Percentiles rank a stretch among this genome's conserved stretches.
phyloP scores from a whole-genome alignment of 2,888 invertebrate species.

The Parnassius smintheus region DNA sequence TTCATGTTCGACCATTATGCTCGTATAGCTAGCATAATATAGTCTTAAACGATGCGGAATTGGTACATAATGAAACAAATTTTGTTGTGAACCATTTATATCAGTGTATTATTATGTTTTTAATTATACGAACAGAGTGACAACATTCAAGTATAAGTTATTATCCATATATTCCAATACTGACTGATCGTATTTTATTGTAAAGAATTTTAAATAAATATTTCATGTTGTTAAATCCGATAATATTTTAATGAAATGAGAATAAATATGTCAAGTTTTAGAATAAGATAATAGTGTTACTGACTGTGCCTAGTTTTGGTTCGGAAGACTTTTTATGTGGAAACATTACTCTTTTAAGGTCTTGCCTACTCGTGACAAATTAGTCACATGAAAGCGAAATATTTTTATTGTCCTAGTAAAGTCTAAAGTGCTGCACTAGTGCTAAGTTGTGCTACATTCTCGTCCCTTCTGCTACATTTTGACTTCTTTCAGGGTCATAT shows the following conservation, averaged over 20 bases:
- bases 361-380: conserved; percentile 26
- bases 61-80: conserved; percentile 19
- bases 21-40: no score
- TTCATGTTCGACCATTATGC: no score
- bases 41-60: neutral
- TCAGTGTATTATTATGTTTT: conserved; percentile 65
- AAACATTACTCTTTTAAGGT: conserved; percentile 29
- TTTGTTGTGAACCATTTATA: conserved; percentile 74
- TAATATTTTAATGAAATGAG: neutral
- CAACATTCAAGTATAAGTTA: conserved; percentile 55
- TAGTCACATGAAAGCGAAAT: conserved; percentile 58
- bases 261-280: conserved; percentile 1
- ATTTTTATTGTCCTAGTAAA: conserved; percentile 76
- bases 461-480: conserved; percentile 1
- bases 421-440: conserved; percentile 70
- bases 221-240: neutral
- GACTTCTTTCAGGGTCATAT: conserved; percentile 9
- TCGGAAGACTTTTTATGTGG: conserved; percentile 63
- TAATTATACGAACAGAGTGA: conserved; percentile 68
- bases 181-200: conserved; percentile 8
- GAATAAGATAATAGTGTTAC: neutral
- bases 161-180: conserved; percentile 13
- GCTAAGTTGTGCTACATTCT: conserved; percentile 48
- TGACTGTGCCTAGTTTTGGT: conserved; percentile 46
- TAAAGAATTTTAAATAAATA: conserved; percentile 9